A percentile compares a stretch with the other conserved stretches of the same genome.
These are phyloP conservation scores for Nephrotoma flavescens DNA, from an alignment of 2,888 invertebrate species.

Conservation along the genomic window DNA sequence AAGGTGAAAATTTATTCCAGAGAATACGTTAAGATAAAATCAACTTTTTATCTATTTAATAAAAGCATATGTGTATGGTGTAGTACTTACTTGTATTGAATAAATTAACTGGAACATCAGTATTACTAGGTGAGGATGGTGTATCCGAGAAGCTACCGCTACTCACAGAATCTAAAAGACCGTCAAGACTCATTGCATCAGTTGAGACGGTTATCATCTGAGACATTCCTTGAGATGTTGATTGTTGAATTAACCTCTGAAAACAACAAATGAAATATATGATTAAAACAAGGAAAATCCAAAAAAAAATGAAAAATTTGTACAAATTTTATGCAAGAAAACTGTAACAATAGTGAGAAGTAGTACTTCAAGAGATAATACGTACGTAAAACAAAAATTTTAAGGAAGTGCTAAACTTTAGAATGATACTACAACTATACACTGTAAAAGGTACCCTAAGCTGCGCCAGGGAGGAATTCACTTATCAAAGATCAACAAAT, in stretches of 20 bases:
- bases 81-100: not conserved
- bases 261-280: conserved; percentile 6
- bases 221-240: conserved; percentile 2
- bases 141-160: conserved; percentile 21
- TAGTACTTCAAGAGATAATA: too few relatives aligned
- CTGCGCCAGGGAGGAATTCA: too few relatives aligned
- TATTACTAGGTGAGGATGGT: conserved; percentile 16
- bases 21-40: not conserved
- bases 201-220: conserved; percentile 15
- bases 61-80: not conserved
- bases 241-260: conserved; percentile 16
- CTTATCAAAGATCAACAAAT: too few relatives aligned
- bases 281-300: too few relatives aligned
- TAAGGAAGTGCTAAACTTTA: too few relatives aligned
- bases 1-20: not conserved
- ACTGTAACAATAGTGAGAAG: too few relatives aligned
- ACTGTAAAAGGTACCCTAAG: too few relatives aligned
- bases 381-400: too few relatives aligned
- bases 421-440: too few relatives aligned
- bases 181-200: conserved; percentile 22
- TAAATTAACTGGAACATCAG: not conserved
- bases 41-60: not conserved
- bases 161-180: conserved; percentile 21
- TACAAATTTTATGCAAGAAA: too few relatives aligned
- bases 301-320: too few relatives aligned